Percentiles rank a stretch among this genome's conserved stretches.
Evolutionary conservation across 2,113 vertebrate genomes (phyloP).

Genomic region (Athene noctua): DNA sequence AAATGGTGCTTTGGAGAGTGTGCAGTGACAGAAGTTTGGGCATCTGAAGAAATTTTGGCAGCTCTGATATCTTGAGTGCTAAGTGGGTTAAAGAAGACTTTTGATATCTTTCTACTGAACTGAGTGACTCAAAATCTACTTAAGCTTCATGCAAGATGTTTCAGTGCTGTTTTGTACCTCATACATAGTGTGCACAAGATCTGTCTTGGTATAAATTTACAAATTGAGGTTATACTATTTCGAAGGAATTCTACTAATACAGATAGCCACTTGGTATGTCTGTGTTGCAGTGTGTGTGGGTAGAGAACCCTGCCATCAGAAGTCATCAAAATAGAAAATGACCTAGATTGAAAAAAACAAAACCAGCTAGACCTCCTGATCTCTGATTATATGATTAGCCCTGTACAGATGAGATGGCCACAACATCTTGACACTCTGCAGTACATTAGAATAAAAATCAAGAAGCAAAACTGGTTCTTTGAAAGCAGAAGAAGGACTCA

Average conservation of each 20-base stretch:
- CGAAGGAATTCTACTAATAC: not conserved
- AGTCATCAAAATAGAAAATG: not conserved
- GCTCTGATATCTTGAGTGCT: not conserved
- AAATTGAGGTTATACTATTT: not conserved
- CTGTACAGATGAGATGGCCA: not conserved
- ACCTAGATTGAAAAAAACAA: not conserved
- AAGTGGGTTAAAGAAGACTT: not conserved
- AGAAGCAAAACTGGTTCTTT: not conserved
- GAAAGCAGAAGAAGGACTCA: not conserved
- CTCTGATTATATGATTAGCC: not conserved
- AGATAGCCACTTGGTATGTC: not conserved
- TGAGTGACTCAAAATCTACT: not conserved
- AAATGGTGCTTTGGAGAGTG: not conserved
- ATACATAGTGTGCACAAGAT: not conserved
- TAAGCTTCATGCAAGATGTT: not conserved
- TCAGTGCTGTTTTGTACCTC: not conserved
- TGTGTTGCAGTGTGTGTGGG: not conserved
- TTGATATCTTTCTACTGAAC: not conserved
- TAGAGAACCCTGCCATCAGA: not conserved
- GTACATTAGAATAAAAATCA: not conserved
- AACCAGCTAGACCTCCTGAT: not conserved
- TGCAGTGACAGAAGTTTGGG: not conserved
- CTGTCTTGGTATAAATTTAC: not conserved
- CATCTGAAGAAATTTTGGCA: not conserved
- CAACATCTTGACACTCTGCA: not conserved